Percentiles rank a stretch among this genome's conserved stretches.
These are phyloP conservation scores for Copidosoma floridanum DNA, from an alignment of 1,140 invertebrate species.

Conservation along the genomic window DNA sequence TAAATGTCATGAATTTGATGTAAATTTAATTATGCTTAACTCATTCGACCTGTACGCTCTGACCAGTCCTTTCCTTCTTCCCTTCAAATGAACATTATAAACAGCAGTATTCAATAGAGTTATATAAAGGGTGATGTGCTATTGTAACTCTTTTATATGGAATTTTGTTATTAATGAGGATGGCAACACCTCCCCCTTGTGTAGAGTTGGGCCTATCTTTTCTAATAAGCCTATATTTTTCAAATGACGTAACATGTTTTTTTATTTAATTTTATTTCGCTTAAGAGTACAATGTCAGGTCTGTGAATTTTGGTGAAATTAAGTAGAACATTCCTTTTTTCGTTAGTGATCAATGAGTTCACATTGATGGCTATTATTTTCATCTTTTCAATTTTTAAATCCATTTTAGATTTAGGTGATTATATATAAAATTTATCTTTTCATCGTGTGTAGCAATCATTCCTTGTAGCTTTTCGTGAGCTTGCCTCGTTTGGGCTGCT, in stretches of 20 bases:
- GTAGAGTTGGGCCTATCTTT: background rate
- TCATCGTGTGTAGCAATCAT: no score
- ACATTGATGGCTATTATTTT: constrained; percentile 3
- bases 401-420: background rate
- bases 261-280: constrained; percentile 3
- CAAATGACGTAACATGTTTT: background rate
- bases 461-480: no score
- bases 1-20: no score
- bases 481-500: no score
- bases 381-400: background rate
- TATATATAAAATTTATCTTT: no score
- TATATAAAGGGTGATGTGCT: background rate
- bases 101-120: background rate
- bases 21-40: no score
- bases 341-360: background rate
- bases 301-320: background rate
- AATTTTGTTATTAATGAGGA: background rate
- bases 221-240: background rate
- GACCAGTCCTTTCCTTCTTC: background rate
- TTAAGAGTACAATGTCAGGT: background rate
- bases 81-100: background rate
- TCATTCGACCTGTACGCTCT: background rate
- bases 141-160: background rate
- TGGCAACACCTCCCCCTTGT: background rate
- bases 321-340: background rate